Percentiles rank a stretch among this genome's conserved stretches.
Conservation (phyloP, 2,888 invertebrate genomes). For the Panorpa germanica region DNA sequence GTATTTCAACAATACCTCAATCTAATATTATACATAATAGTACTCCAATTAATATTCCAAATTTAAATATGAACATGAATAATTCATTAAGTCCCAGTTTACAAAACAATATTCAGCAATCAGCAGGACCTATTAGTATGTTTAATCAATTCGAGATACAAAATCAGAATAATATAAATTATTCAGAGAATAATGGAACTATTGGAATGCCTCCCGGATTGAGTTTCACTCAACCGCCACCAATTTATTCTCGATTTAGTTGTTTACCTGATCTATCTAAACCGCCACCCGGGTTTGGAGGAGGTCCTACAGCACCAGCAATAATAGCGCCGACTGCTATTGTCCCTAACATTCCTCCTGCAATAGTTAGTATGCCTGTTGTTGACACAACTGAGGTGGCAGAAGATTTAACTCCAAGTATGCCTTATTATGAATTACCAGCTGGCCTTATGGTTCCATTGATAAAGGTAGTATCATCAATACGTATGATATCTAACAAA, state of each 20-base stretch:
- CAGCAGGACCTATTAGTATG: too few species aligned
- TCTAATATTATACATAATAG: slow-evolving; percentile 20
- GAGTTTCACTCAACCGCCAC: slow-evolving; percentile 36
- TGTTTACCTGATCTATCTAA: slow-evolving; percentile 69
- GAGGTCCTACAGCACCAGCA: slow-evolving; percentile 20
- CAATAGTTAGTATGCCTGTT: too few species aligned
- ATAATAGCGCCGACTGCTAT: too few species aligned
- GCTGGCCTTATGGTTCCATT: slow-evolving; percentile 97
- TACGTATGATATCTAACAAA: background rate
- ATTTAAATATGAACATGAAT: slow-evolving; percentile 15
- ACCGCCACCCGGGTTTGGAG: slow-evolving; percentile 65
- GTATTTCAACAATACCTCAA: too few species aligned
- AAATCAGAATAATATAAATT: slow-evolving; percentile 28
- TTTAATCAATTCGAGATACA: too few species aligned
- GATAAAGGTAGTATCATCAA: slow-evolving; percentile 62
- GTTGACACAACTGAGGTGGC: slow-evolving; percentile 25
- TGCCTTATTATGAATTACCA: slow-evolving; percentile 92
- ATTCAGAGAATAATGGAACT: slow-evolving; percentile 15
- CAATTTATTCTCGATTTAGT: slow-evolving; percentile 28
- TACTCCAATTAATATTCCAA: slow-evolving; percentile 9
- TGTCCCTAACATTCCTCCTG: slow-evolving; percentile 26
- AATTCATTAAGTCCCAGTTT: slow-evolving; percentile 15
- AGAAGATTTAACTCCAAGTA: slow-evolving; percentile 70
- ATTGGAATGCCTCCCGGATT: slow-evolving; percentile 15
- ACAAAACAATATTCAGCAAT: slow-evolving; percentile 23